These are phyloP conservation scores for Notamacropus eugenii DNA, from an alignment of 2,797 vertebrate species.

Conservation along the genomic window DNA sequence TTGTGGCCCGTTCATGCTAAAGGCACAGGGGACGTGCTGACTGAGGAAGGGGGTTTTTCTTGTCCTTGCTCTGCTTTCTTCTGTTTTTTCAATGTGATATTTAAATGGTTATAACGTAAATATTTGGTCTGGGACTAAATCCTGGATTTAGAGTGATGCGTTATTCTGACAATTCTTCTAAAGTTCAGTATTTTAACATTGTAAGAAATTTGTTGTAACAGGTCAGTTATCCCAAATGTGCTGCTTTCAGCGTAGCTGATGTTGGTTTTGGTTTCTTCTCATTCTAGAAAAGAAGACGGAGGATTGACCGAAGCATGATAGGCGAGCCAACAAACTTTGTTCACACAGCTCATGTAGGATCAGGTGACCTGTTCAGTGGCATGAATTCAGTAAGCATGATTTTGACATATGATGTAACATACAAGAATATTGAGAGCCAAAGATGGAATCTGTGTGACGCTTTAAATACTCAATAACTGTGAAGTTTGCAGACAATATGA, in stretches of 20 bases:
- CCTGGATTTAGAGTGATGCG: background rate
- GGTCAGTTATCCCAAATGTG: background rate
- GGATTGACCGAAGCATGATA: constrained; percentile 92
- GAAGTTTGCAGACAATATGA: background rate
- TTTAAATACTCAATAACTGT: background rate
- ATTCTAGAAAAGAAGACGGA: constrained; percentile 89
- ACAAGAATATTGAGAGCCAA: background rate
- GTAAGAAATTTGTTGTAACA: background rate
- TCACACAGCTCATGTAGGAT: constrained; percentile 91
- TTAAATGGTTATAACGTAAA: constrained; percentile 19
- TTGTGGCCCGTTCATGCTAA: background rate
- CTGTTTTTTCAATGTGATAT: constrained; percentile 16
- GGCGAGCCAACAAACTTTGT: constrained; percentile 92
- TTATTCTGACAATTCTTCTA: background rate
- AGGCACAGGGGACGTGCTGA: background rate
- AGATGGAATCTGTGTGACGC: too few relatives aligned
- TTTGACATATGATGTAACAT: background rate
- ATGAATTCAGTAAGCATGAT: constrained; percentile 90
- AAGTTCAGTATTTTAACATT: background rate
- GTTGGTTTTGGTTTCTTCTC: constrained; percentile 21
- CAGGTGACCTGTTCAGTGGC: constrained; percentile 91
- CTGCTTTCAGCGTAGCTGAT: constrained; percentile 17
- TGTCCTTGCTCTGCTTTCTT: background rate
- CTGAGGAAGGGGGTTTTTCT: background rate
- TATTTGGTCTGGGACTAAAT: background rate